Evolutionary conservation across 2,888 invertebrate species (phyloP), one percentile per base, ranked within the genome.

Genomic region (Arenicola marina): DNA sequence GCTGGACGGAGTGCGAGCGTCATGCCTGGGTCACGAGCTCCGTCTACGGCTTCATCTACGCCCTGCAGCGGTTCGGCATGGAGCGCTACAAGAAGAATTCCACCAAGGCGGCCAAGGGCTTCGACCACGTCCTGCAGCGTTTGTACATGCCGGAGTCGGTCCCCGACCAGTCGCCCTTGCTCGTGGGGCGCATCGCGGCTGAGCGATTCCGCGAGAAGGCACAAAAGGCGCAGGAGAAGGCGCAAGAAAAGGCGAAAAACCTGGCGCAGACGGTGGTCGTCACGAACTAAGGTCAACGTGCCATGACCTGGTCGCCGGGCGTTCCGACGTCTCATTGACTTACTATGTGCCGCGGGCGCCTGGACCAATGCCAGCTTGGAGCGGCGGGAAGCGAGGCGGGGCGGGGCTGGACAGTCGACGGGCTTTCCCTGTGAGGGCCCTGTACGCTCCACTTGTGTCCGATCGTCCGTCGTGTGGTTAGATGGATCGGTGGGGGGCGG

Each of bases 11-110:
- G 34, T 93, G 92, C 28, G 85, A 88, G 32, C 87, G 95, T 61
- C 89, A 91, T 1, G 95, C 94, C 0, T 94, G 93, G 90, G 90
- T 96, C 65, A 91, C 92, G 78, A 95, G 95, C 1, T 90, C 91
- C 77, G 89, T 95, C 55, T 90, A 89, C 83, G 95, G 95, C 33
- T 91, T 95, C 81, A 90, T 92, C 38, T 86, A 91, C 61, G 91
- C 95, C 4, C 92, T 96, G 71, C 89, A 93, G 69, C 91, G 91
- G 4, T 95, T 95, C 84, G 95, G 94, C 1, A 86, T 92, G 69
- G 94, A 95, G 66, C 87, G 95, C 67, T 95, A 94, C 84, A 90
- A 90, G 78, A 91, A 92, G 78, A 95, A 95, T 80, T 91, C 91
- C 75, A 81, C 84, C 34, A 91, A 93, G 85, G 92, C 94, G 86